Evolutionary conservation across 2,888 invertebrate species (phyloP), one percentile per base, ranked within the genome.

Genomic region (Morpho achilles): DNA sequence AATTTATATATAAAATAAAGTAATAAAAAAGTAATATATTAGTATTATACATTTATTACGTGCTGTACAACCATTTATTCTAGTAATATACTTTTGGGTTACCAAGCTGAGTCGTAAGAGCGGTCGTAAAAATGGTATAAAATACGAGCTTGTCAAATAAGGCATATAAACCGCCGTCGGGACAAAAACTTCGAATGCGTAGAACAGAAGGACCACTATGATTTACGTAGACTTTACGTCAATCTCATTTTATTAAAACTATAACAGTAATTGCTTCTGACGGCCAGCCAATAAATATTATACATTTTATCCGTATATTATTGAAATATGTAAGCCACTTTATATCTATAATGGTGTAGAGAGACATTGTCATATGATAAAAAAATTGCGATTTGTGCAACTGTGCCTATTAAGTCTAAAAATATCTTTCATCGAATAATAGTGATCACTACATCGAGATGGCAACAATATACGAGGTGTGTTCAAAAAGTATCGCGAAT

Each of bases 201-300:
- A 32, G n/a, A 44, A 53, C 23, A 50, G 47, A 59, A 47, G 48
- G 54, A 52, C 10, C 44, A 47, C 47, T 47, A 39, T 43, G 44
- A 48, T 51, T 39, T 50, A 53, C 50, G 10, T 10, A 22, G 44
- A 46, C 23, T 53, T 50, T 46, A 42, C 45, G 45, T 50, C 50
- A 47, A 45, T 58, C 58, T 53, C 42, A 22, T 42, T 23, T 16
- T 54, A 44, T 8, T 43, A n/a, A 52, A 44, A 56, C 56, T 59
- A 50, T 55, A 55, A 58, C 9, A 42, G 8, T 56, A 50, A 61
- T 53, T 56, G 50, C 45, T 59, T 59, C 50, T 52, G 52, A 46
- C 10, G 54, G 58, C 42, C 40, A 42, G 50, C 43, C 50, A 50
- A 7, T 16, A 50, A 32, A 32, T 32, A 32, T 32, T 32, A 32